Conservation (phyloP, 2,113 vertebrate species). For the Athene noctua region DNA sequence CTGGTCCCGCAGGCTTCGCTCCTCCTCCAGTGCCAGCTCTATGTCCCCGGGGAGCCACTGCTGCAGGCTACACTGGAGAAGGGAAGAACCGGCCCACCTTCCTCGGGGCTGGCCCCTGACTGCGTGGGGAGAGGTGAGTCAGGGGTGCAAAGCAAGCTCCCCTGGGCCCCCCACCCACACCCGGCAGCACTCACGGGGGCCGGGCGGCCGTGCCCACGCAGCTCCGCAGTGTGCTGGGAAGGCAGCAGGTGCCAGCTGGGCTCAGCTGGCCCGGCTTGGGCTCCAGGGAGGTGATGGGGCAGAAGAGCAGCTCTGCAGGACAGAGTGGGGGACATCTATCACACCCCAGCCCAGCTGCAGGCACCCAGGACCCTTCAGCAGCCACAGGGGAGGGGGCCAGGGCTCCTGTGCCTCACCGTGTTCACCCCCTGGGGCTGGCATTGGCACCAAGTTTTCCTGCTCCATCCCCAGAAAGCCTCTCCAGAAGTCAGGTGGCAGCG, state of each 20-base stretch:
- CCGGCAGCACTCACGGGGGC: conserved; percentile 62
- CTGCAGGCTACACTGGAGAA: neutral
- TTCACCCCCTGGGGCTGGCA: accelerated
- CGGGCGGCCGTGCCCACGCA: neutral
- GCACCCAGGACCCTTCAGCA: neutral
- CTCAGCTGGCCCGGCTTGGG: conserved; percentile 40
- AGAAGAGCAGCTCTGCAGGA: conserved; percentile 61
- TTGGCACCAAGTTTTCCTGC: conserved; percentile 7
- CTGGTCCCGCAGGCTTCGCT: neutral
- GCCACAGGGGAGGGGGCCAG: neutral
- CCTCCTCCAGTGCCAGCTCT: neutral
- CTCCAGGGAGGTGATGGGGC: conserved; percentile 72
- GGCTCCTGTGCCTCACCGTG: neutral
- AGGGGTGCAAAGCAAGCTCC: neutral
- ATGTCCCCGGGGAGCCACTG: neutral
- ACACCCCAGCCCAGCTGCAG: accelerated
- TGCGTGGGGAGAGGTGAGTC: conserved; percentile 29
- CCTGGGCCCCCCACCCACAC: neutral
- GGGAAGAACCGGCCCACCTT: conserved; percentile 54
- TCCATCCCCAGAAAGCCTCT: conserved; percentile 34
- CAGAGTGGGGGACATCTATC: neutral
- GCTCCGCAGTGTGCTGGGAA: conserved; percentile 61
- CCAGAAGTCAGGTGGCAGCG: conserved; percentile 78
- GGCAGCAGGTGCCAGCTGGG: conserved; percentile 26
- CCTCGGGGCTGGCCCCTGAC: neutral